Percentiles rank a stretch among this genome's conserved stretches.
These are phyloP conservation scores for Drosophila rubida DNA, from an alignment of 2,888 invertebrate genomes.

Conservation along the genomic window DNA sequence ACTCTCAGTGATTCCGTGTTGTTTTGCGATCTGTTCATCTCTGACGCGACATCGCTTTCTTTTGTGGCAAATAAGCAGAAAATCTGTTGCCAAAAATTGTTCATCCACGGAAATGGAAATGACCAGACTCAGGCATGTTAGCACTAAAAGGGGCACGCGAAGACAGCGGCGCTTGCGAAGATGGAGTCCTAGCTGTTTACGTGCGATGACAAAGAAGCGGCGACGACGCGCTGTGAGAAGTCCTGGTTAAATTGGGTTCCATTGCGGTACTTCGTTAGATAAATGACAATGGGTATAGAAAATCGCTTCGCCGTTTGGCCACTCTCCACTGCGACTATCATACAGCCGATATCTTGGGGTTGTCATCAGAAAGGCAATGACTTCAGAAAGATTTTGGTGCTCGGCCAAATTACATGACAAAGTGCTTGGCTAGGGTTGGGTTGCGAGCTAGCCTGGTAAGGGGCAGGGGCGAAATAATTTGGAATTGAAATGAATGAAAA, in stretches of 20 bases:
- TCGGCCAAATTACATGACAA: slow-evolving; percentile 73
- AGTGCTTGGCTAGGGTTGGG: slow-evolving; percentile 18
- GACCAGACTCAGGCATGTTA: slow-evolving; percentile 62
- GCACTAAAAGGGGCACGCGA: slow-evolving; percentile 30
- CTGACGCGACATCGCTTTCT: slow-evolving; percentile 42
- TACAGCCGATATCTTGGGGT: slow-evolving; percentile 62
- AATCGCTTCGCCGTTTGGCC: slow-evolving; percentile 57
- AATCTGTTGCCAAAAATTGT: slow-evolving; percentile 83
- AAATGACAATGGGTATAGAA: slow-evolving; percentile 72
- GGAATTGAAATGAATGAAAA: slow-evolving; percentile 69
- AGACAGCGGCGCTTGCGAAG: background rate
- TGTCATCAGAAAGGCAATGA: slow-evolving; percentile 73
- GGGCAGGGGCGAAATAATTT: slow-evolving; percentile 46
- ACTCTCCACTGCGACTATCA: slow-evolving; percentile 41
- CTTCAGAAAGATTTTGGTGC: slow-evolving; percentile 63
- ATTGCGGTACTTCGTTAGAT: slow-evolving; percentile 50
- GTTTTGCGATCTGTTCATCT: slow-evolving; percentile 33
- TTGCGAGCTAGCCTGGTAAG: background rate
- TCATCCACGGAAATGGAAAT: slow-evolving; percentile 75
- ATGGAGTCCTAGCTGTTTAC: slow-evolving; percentile 50
- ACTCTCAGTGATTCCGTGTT: slow-evolving; percentile 11
- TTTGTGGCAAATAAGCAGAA: slow-evolving; percentile 82
- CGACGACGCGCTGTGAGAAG: slow-evolving; percentile 20
- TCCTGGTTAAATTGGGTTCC: slow-evolving; percentile 40
- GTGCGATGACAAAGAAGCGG: slow-evolving; percentile 64